A percentile compares a stretch with the other conserved stretches of the same genome.
Conservation (phyloP, 2,797 vertebrate species). For the Spondyliosoma cantharus region DNA sequence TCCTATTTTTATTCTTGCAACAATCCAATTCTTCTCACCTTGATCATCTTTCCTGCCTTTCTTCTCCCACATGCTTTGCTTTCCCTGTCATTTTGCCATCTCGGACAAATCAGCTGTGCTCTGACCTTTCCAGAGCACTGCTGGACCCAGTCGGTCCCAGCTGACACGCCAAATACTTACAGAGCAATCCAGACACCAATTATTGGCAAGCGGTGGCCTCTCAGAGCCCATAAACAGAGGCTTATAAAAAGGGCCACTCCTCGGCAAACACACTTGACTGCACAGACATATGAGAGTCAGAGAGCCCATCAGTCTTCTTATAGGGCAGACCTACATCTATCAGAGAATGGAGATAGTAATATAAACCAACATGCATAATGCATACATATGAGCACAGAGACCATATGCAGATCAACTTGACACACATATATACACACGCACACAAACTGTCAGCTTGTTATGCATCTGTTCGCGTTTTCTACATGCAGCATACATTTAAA, state of each 20-base stretch:
- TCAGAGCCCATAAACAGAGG: slow-evolving; percentile 78
- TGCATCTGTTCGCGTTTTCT: slow-evolving; percentile 47
- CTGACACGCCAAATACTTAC: slow-evolving; percentile 73
- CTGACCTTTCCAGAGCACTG: slow-evolving; percentile 66
- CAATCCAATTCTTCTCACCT: slow-evolving; percentile 21
- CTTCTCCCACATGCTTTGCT: slow-evolving; percentile 20
- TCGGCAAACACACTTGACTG: slow-evolving; percentile 70
- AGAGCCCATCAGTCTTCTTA: slow-evolving; percentile 64
- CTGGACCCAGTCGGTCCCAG: slow-evolving; percentile 49
- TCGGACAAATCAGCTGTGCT: slow-evolving; percentile 43
- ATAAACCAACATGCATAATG: slow-evolving; percentile 74
- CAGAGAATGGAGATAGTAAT: slow-evolving; percentile 57
- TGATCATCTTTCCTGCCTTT: slow-evolving; percentile 17
- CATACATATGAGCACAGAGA: slow-evolving; percentile 60
- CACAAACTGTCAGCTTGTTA: slow-evolving; percentile 43
- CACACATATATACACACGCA: not conserved
- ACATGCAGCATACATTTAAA: slow-evolving; percentile 40
- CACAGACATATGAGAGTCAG: slow-evolving; percentile 61
- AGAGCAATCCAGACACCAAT: slow-evolving; percentile 73
- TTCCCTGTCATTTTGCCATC: slow-evolving; percentile 35
- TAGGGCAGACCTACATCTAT: slow-evolving; percentile 59
- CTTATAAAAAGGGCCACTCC: slow-evolving; percentile 72
- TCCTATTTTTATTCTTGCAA: not conserved
- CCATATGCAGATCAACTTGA: slow-evolving; percentile 50
- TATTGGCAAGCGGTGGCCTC: slow-evolving; percentile 76